These are phyloP conservation scores for Bradypus variegatus DNA, from an alignment of 2,797 vertebrate species.

Conservation along the genomic window DNA sequence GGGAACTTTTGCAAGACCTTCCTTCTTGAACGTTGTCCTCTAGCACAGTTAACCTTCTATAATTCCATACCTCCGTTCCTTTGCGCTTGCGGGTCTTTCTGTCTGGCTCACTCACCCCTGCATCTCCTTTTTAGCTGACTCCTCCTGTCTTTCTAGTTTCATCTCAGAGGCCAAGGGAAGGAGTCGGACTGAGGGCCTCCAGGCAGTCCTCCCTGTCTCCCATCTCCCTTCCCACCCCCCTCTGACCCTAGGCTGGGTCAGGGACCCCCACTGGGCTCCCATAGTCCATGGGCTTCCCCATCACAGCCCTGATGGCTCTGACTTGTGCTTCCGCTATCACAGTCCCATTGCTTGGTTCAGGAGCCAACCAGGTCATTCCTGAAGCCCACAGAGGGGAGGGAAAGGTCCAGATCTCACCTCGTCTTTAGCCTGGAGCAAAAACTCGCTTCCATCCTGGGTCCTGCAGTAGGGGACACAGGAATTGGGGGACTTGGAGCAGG, in stretches of 20 bases:
- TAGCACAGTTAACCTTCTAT: background rate
- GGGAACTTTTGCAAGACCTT: background rate
- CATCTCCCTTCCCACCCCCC: background rate
- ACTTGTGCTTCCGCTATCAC: background rate
- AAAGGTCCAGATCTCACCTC: slow-evolving; percentile 78
- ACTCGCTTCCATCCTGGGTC: slow-evolving; percentile 90
- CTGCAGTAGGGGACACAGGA: slow-evolving; percentile 70
- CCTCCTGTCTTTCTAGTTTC: background rate
- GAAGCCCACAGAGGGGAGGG: background rate
- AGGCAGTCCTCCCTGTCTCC: background rate
- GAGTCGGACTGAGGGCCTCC: background rate
- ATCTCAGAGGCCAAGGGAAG: background rate
- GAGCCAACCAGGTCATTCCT: background rate
- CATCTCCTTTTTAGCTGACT: background rate
- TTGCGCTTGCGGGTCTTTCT: background rate
- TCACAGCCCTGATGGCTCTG: background rate
- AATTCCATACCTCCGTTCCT: background rate
- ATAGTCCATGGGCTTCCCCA: background rate
- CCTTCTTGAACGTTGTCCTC: background rate
- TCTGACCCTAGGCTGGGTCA: background rate
- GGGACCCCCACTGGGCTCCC: background rate
- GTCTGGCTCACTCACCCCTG: background rate
- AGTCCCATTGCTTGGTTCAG: background rate
- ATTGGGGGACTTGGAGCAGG: background rate
- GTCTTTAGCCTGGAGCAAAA: slow-evolving; percentile 93